Evolutionary conservation across 2,113 vertebrate species (phyloP).

Genomic region (Bathybates hornii): DNA sequence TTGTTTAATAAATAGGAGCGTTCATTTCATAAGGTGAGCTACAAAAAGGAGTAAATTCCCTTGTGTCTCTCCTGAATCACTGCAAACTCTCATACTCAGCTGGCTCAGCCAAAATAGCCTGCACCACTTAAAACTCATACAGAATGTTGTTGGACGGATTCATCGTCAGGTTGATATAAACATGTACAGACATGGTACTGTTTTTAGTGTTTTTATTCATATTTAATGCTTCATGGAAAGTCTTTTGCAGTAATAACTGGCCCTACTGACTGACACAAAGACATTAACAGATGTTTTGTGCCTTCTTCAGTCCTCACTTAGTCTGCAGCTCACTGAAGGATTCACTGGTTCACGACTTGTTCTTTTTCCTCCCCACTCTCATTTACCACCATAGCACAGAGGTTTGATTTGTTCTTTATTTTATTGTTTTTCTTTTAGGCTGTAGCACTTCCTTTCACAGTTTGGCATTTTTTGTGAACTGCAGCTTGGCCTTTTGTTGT

Average conservation of each 20-base stretch:
- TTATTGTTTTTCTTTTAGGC: neutral
- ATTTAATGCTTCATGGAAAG: neutral
- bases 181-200: neutral
- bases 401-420: neutral
- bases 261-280: neutral
- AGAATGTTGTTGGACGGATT: neutral
- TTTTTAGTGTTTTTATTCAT: neutral
- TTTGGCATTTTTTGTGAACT: neutral
- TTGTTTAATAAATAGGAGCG: neutral
- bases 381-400: neutral
- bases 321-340: neutral
- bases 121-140: neutral
- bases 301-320: neutral
- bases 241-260: neutral
- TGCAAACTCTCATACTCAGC: neutral
- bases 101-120: neutral
- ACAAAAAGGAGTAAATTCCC: neutral
- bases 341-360: neutral
- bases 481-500: neutral
- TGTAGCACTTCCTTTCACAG: neutral
- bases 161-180: neutral
- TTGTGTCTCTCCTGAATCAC: neutral
- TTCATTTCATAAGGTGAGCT: neutral
- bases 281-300: neutral
- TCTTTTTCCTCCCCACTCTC: neutral